These are phyloP conservation scores for Drosophila pandora DNA, from an alignment of 1,140 invertebrate genomes.

Conservation along the genomic window DNA sequence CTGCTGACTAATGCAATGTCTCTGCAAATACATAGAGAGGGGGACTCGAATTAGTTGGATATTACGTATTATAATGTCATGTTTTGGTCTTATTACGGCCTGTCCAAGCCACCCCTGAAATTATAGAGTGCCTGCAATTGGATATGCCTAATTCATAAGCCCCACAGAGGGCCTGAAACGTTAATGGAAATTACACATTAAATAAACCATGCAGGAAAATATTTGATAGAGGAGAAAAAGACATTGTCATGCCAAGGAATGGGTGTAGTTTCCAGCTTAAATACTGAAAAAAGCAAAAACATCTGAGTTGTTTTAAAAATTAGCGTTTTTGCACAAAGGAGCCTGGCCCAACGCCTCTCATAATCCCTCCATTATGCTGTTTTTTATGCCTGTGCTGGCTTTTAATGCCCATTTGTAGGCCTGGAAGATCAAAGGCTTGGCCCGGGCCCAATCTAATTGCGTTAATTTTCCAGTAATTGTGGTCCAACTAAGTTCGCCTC, in stretches of 20 bases:
- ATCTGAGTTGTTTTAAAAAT: neutral
- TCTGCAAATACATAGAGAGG: slow-evolving; percentile 32
- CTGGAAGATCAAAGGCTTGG: slow-evolving; percentile 38
- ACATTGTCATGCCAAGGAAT: neutral
- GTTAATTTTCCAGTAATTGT: slow-evolving; percentile 77
- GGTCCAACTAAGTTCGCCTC: slow-evolving; percentile 30
- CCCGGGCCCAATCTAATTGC: slow-evolving; percentile 58
- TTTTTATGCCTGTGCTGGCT: neutral
- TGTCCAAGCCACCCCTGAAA: slow-evolving; percentile 23
- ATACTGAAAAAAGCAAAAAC: too few species aligned
- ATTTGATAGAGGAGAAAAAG: neutral
- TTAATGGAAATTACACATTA: slow-evolving; percentile 46
- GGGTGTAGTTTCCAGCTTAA: neutral
- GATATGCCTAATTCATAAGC: slow-evolving; percentile 34
- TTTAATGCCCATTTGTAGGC: slow-evolving; percentile 21
- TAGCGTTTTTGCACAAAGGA: neutral
- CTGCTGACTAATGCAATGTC: slow-evolving; percentile 47
- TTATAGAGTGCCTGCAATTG: slow-evolving; percentile 30
- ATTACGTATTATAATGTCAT: slow-evolving; percentile 48
- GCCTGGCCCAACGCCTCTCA: neutral
- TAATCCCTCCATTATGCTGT: slow-evolving; percentile 7
- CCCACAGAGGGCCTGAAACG: slow-evolving; percentile 3
- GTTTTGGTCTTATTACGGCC: slow-evolving; percentile 25
- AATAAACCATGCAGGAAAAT: slow-evolving; percentile 35
- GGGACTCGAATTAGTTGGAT: slow-evolving; percentile 34